Conservation (phyloP, 2,888 invertebrate species). For the Phaedon cochleariae region DNA sequence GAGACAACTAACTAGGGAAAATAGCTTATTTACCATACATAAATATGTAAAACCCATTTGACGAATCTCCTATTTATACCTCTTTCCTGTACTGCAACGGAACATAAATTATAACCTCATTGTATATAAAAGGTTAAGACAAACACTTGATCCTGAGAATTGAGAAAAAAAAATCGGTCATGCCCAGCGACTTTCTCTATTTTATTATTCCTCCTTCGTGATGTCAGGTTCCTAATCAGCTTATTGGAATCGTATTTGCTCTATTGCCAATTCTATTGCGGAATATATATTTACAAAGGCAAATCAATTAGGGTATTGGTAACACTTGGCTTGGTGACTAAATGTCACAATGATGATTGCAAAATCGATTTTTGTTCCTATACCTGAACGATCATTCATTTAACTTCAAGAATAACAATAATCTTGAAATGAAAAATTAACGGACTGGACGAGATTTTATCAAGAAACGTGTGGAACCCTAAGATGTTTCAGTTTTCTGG, state of each 20-base stretch:
- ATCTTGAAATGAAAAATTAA: too few species aligned
- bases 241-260: constrained; percentile 38
- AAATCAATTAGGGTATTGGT: constrained; percentile 40
- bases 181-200: constrained; percentile 9
- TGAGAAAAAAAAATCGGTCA: constrained; percentile 14
- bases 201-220: constrained; percentile 32
- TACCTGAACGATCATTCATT: too few species aligned
- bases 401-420: too few species aligned
- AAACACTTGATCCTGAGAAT: constrained; percentile 19
- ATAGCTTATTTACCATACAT: constrained; percentile 26
- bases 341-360: too few species aligned
- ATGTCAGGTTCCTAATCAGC: constrained; percentile 32
- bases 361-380: too few species aligned
- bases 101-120: constrained; percentile 31
- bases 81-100: constrained; percentile 22
- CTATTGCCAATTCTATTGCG: constrained; percentile 35
- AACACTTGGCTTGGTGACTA: neutral
- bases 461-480: too few species aligned
- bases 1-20: constrained; percentile 24
- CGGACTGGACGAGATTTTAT: too few species aligned
- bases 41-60: constrained; percentile 30
- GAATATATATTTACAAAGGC: constrained; percentile 34
- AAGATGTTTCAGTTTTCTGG: too few species aligned
- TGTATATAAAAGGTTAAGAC: constrained; percentile 22
- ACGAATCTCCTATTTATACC: constrained; percentile 20